These are phyloP conservation scores for Stictocephala bisonia DNA, from an alignment of 2,888 invertebrate genomes.

Conservation along the genomic window DNA sequence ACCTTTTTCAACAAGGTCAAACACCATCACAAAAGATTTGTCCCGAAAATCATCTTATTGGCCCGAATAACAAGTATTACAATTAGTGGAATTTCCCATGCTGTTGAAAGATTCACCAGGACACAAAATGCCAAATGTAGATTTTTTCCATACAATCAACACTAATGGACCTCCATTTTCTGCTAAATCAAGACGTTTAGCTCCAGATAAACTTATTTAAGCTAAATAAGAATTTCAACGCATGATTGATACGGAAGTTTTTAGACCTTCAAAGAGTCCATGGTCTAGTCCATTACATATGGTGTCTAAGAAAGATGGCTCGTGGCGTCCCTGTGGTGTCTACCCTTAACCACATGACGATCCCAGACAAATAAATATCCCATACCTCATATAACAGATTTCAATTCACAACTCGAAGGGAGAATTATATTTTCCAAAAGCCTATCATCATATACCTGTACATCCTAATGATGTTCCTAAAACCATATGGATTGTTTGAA, in stretches of 20 bases:
- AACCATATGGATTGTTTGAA: constrained; percentile 56
- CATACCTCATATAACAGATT: constrained; percentile 57
- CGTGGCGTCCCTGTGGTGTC: not conserved
- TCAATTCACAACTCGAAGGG: constrained; percentile 46
- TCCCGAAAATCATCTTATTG: not conserved
- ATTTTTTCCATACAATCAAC: constrained; percentile 44
- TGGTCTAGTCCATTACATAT: constrained; percentile 59
- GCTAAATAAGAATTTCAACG: constrained; percentile 50
- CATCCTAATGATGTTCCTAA: constrained; percentile 56
- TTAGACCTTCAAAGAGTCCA: constrained; percentile 56
- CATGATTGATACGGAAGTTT: constrained; percentile 54
- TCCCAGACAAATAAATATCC: constrained; percentile 58
- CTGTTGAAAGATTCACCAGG: constrained; percentile 2
- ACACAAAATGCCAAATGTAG: constrained; percentile 9
- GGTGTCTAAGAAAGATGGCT: constrained; percentile 55
- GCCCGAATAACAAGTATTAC: not conserved
- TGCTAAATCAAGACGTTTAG: constrained; percentile 45
- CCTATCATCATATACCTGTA: constrained; percentile 59
- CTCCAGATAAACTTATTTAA: constrained; percentile 33
- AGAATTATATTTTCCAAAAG: constrained; percentile 51
- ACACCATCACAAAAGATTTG: not conserved
- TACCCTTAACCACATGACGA: not conserved
- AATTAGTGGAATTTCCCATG: constrained; percentile 20
- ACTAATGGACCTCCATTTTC: constrained; percentile 51
- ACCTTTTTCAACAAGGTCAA: not conserved